Evolutionary conservation across 2,888 invertebrate species (phyloP).

Genomic region (Rhamnusium bicolor): DNA sequence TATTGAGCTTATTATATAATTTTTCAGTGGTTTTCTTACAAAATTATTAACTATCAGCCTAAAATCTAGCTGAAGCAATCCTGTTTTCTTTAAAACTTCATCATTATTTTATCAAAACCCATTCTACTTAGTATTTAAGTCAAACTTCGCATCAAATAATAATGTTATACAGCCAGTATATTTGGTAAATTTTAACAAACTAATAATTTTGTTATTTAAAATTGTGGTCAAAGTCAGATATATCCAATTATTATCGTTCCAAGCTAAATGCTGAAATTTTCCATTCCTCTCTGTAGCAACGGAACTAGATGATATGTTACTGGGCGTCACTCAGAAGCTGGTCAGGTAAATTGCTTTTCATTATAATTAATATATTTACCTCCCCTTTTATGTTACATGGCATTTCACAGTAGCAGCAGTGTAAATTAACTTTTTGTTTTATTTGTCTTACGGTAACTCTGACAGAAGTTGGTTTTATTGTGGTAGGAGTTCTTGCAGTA

Average conservation of each 20-base stretch:
- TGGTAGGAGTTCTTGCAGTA: conserved; percentile 11
- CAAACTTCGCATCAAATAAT: no score
- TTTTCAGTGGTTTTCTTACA: no score
- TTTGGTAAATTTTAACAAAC: background rate
- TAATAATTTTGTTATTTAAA: background rate
- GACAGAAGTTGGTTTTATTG: background rate
- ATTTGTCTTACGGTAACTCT: conserved; percentile 26
- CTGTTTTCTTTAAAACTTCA: no score
- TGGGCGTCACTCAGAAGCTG: conserved; percentile 32
- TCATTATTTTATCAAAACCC: no score
- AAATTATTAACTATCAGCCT: no score
- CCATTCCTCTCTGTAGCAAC: conserved; percentile 8
- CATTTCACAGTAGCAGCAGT: conserved; percentile 26
- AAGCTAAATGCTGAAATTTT: background rate
- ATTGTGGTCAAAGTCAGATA: background rate
- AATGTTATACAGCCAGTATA: no score
- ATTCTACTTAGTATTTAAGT: no score
- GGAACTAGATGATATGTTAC: conserved; percentile 32
- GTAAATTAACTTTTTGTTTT: conserved; percentile 25
- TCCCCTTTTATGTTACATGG: conserved; percentile 29
- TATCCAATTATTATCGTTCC: no score
- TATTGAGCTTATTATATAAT: no score
- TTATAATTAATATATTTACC: conserved; percentile 33
- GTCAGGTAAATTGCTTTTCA: conserved; percentile 31
- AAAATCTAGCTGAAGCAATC: no score